Percentiles rank a stretch among this genome's conserved stretches.
Evolutionary conservation across 2,797 vertebrate genomes (phyloP).

Genomic region (Thalassophryne amazonica): DNA sequence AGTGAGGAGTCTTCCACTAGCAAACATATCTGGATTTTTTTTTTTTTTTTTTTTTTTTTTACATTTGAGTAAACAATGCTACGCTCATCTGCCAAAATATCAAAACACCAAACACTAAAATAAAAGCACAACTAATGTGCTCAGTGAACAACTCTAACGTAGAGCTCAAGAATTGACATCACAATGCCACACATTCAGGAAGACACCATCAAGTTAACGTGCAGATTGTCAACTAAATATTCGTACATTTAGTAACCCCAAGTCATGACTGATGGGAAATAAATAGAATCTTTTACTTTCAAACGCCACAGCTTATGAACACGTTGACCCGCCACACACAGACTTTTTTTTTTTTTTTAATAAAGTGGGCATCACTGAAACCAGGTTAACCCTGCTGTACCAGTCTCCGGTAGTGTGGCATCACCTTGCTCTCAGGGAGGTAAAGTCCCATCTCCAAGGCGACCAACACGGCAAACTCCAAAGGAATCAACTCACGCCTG

Average conservation of each 20-base stretch:
- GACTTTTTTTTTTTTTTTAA: not conserved
- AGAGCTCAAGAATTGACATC: constrained; percentile 66
- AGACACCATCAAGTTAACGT: constrained; percentile 13
- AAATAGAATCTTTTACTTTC: constrained; percentile 31
- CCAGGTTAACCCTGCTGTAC: constrained; percentile 85
- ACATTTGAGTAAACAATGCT: constrained; percentile 9
- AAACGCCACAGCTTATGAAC: constrained; percentile 44
- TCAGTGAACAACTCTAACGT: constrained; percentile 67
- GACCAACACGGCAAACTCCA: constrained; percentile 95
- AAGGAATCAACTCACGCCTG: constrained; percentile 89
- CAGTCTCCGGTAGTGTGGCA: constrained; percentile 95
- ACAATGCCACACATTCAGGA: constrained; percentile 25
- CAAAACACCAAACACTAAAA: not conserved
- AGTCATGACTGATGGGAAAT: constrained; percentile 14
- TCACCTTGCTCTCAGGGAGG: constrained; percentile 93
- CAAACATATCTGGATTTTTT: constrained; percentile 16
- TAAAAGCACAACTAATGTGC: constrained; percentile 65
- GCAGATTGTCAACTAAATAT: constrained; percentile 37
- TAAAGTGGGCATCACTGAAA: not conserved
- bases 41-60: no score
- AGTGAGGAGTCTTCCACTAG: constrained; percentile 8
- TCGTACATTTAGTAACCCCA: constrained; percentile 13
- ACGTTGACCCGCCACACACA: constrained; percentile 3
- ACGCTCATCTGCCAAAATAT: not conserved
- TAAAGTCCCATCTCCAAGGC: constrained; percentile 98